phyloP scores from a whole-genome alignment of 2,888 invertebrate species.

The Papilio gigon region DNA sequence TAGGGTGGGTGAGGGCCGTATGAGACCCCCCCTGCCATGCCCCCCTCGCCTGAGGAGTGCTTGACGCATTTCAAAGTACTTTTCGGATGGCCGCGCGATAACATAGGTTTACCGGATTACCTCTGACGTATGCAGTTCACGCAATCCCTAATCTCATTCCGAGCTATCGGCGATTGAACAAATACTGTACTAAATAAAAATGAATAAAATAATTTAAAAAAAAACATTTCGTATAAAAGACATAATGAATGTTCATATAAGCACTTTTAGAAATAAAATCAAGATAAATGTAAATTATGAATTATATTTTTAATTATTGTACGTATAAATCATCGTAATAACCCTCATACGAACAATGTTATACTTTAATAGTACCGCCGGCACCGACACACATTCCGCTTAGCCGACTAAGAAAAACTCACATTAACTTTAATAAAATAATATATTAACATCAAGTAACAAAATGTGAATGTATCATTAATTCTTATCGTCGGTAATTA shows the following conservation, averaged over 20 bases:
- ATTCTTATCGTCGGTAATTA: constrained; percentile 41
- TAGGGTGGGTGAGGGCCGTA: constrained; percentile 54
- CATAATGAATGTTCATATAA: no score
- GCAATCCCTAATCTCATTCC: not conserved
- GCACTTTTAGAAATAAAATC: not conserved
- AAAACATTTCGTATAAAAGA: not conserved
- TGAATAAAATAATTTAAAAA: not conserved
- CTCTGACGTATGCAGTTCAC: constrained; percentile 50
- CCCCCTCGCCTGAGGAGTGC: constrained; percentile 58
- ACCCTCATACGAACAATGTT: constrained; percentile 7
- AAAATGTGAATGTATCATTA: constrained; percentile 39
- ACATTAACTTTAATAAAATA: constrained; percentile 40
- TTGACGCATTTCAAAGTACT: constrained; percentile 75
- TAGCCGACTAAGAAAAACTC: constrained; percentile 19
- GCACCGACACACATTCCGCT: constrained; percentile 12
- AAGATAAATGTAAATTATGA: not conserved
- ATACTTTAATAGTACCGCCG: constrained; percentile 17
- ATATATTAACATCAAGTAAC: constrained; percentile 40
- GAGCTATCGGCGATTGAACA: no score
- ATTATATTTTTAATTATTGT: constrained; percentile 19
- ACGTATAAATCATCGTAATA: constrained; percentile 23
- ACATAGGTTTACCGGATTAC: constrained; percentile 70
- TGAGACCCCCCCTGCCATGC: constrained; percentile 51
- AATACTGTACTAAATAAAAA: not conserved
- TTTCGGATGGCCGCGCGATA: constrained; percentile 70